Base-by-base conservation (phyloP, 2,888 invertebrate genomes). In the Flabesymbios commensalis region DNA sequence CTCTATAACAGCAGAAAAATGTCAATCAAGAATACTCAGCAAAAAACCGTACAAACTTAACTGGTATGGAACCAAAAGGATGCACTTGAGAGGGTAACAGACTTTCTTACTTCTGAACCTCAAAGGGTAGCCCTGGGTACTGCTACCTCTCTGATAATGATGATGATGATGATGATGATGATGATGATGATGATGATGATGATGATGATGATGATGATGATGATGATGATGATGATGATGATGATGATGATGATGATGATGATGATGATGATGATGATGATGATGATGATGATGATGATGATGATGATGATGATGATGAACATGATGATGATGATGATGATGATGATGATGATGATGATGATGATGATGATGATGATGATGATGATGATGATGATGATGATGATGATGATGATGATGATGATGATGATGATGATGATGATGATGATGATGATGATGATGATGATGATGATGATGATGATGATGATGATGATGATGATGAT, bases 361-460 rank as follows among this genome's bases (percentile, higher is more conserved):
- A 32, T 19, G 29, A 41, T 33, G 42, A 54, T 55, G 5, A 54
- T 1, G 53, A 53, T 1, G 52, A 2, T 19, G 52, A 58, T 32
- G 43, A 59, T 17, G 45, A 45, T 51, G 51, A 51, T 51, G 51
- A 51, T 51, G 51, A 51, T 51, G 51, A 51, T 51, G 51, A 51
- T 51, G 51, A 51, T 51, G 51, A 51, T 51, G 29, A 51, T 51
- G 51, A 51, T 51, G 51, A 51, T 51, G 51, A 51, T 51, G 51
- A 51, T 51, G 17, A 33, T 49, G 57, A 48, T 49, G 29, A 48
- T 47, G 48, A 57, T 57, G 57, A 51, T 57, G 48, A 48, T 49
- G 57, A 48, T 57, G 47, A 57, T 57, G 57, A 48, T 57, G 47
- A 48, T 55, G 56, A 55, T 57, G 48, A 57, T 49, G 55, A 49